Evolutionary conservation across 1,140 invertebrate genomes (phyloP), one percentile per base, ranked within the genome.

Genomic region (Neodiprion fabricii): DNA sequence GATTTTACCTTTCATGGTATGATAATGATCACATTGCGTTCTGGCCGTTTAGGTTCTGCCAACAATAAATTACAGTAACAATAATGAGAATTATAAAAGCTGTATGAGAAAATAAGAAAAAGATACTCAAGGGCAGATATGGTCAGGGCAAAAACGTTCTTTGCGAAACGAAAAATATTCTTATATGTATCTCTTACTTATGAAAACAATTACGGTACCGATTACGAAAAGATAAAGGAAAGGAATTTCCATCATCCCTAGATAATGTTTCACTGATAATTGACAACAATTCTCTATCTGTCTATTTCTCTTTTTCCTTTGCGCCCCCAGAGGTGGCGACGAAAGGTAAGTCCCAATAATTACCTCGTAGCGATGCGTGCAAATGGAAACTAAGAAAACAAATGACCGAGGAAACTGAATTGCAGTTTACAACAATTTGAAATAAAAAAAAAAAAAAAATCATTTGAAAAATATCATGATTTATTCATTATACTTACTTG

Each of bases 241-340:
- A 61, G 53, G 9, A 61, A 61, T 14, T 61, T 40, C 28, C 5
- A 2, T 40, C 5, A 40, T 40, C 28, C 5, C 17, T 21, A 21
- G 28, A 40, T 40, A 40, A 40, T 40, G 5, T 40, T 40, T 5
- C 28, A 61, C 5, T 61, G 11, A 61, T 61, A 61, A 61, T 61
- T 61, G n/a, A 61, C 53, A 61, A 61, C n/a, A 14, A 61, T 14
- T 61, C 53, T 40, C 28, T 40, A 40, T 40, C 28, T 40, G 28
- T 40, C 28, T 5, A 40, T 75, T 80, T 81, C 83, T 82, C 80
- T 69, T 82, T 84, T 81, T 82, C 80, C 84, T 85, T 84, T 80
- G 81, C 85, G 82, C 85, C 11, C 53, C 85, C 85, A 87, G 85
- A 87, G 80, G 79, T 87, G 85, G 85, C 85, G 85, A 85, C 79